Base-by-base conservation (phyloP, 2,797 vertebrate genomes). In the Meriones psammophilus region DNA sequence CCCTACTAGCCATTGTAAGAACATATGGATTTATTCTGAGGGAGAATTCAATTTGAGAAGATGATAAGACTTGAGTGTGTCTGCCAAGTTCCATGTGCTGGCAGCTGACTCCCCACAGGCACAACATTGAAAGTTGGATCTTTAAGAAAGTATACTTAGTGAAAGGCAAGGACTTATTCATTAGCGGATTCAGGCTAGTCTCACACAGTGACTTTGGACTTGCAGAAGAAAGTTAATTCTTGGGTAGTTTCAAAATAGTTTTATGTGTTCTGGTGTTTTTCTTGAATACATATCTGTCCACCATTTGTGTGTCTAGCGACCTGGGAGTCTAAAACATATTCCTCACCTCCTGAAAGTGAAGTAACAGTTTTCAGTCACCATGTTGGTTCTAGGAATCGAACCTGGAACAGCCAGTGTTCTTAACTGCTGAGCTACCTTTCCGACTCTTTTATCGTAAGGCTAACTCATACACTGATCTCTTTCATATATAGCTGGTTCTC, bases 401-500 rank as follows among this genome's bases (percentile, higher is more conserved):
- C 39, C 28, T 84, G 12, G 62, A 85, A 28, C 5, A 85, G 9
- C 30, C 64, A 85, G 62, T 46, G 28, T 7, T 66, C 12, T 66
- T 85, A 85, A 85, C 28, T 85, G 39, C 28, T 33, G 18, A 85
- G 10, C 3, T 3, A 14, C 22, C 28, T 85, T 15, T 50, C 42
- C 42, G 50, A 46, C 20, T 5, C 69, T 36, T 50, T 2, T 26
- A 39, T 26, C 17, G 39, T 4, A 69, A 69, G 6, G 9, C 8
- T 66, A 69, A 9, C 28, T 9, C 15, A 28, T 30, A 33, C 4
- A 17, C 71, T 73, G 15, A 13, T 60, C 8, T 12, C 42, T 50
- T 64, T 33, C 24, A 22, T 42, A 5, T 26, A 5, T 0, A 10
- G 1, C 24, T 1, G 0, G 7, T 33, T 81, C 13, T 10, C 2